phyloP scores from a whole-genome alignment of 1,140 invertebrate genomes.

The Sarcophaga peregrina region DNA sequence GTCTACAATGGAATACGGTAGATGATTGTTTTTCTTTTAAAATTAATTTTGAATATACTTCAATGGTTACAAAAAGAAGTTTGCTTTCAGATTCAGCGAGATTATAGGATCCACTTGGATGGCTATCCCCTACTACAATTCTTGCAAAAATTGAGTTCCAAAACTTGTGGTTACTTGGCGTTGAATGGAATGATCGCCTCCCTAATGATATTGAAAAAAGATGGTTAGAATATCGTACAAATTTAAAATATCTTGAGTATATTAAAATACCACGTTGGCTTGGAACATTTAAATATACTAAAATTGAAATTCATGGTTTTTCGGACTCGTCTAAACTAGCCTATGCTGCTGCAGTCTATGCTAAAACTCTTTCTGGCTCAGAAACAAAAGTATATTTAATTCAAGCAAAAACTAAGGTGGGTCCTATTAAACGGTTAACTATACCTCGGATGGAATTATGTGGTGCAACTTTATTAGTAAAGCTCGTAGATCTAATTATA shows the following conservation, averaged over 20 bases:
- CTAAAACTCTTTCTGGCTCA: not conserved
- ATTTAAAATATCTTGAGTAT: not conserved
- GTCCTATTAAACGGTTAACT: slow-evolving; percentile 13
- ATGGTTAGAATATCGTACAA: not conserved
- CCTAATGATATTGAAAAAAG: not conserved
- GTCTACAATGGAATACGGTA: slow-evolving; percentile 10
- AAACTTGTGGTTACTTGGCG: slow-evolving; percentile 31
- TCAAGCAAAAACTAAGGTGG: not conserved
- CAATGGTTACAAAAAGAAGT: slow-evolving; percentile 50
- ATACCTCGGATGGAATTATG: slow-evolving; percentile 35
- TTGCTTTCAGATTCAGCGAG: slow-evolving; percentile 56
- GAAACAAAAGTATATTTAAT: too few relatives aligned
- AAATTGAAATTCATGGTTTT: not conserved
- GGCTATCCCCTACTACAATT: slow-evolving; percentile 60
- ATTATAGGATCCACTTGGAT: slow-evolving; percentile 62
- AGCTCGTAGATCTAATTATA: not conserved
- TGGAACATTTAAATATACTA: not conserved
- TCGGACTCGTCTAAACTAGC: not conserved
- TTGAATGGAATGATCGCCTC: slow-evolving; percentile 39
- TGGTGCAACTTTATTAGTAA: slow-evolving; percentile 19
- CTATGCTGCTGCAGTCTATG: slow-evolving; percentile 15
- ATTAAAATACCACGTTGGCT: not conserved
- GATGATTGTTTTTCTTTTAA: slow-evolving; percentile 30
- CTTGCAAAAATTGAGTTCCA: slow-evolving; percentile 65
- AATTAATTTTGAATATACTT: not conserved